Base-by-base conservation (phyloP, 1,140 invertebrate genomes). In the Microplitis demolitor region DNA sequence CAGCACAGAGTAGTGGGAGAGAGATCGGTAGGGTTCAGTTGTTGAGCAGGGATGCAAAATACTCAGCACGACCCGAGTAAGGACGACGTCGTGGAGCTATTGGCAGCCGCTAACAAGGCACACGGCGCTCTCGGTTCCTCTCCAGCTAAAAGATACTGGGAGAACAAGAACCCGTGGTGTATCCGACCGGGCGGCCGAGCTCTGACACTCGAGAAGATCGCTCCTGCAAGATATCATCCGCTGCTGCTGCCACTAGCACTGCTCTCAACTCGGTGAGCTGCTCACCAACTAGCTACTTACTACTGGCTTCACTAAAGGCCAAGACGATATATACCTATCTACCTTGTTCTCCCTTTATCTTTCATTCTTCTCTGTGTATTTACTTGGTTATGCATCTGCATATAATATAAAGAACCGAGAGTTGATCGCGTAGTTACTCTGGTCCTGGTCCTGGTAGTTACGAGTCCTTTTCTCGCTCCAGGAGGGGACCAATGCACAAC, bases 61-160 rank as follows among this genome's bases (percentile, higher is more conserved):
- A 78, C 78, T 76, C 74, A 45, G 76, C 77, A 80, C 78, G 77
- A 80, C 69, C 67, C 24, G 24, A 24, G 24, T 37, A 58, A 67
- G 24, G 39, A 45, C 37, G 76, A 50, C 58, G 73, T 80, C 79
- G 78, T 77, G 74, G 74, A 56, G 69, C 80, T 78, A 84, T 84
- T 83, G 84, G 84, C 80, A 81, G 80, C 77, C 78, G 75, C 83
- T 86, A 86, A 85, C 83, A 83, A 85, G 84, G 75, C 61, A 66
- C 62, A 68, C 70, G 62, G 64, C 56, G 58, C 58, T 69, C 13
- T 61, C 16, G 54, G 62, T 69, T 60, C 16, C 39, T 45, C 39
- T 61, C 14, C 34, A 70, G n/a, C 31, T 58, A 69, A 58, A 67
- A 77, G 76, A 67, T 76, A 78, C 78, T 77, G 75, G 78, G 62